A percentile compares a stretch with the other conserved stretches of the same genome.
phyloP scores from a whole-genome alignment of 2,797 vertebrate genomes.

The Cyprinella venusta region DNA sequence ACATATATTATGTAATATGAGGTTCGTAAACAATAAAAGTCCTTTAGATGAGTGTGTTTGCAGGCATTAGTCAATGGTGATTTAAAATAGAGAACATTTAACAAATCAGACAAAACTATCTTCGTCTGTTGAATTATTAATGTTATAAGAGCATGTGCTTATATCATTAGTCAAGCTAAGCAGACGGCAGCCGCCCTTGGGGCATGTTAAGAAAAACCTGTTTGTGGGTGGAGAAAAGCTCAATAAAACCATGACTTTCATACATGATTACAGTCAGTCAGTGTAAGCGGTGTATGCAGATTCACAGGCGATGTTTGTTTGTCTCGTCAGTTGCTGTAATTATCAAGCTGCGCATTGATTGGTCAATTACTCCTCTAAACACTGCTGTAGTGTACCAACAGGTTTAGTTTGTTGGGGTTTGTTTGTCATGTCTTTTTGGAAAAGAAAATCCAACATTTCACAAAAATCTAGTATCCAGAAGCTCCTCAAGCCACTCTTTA shows the following conservation, averaged over 20 bases:
- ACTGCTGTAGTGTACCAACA: not conserved
- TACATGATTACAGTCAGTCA: constrained; percentile 35
- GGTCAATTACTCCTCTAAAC: constrained; percentile 10
- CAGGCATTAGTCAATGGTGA: not conserved
- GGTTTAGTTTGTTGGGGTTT: constrained; percentile 3
- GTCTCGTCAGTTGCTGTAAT: constrained; percentile 5
- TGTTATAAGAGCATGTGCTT: constrained; percentile 11
- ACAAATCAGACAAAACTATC: not conserved
- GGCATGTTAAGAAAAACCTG: constrained; percentile 37
- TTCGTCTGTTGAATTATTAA: constrained; percentile 21
- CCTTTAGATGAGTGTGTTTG: not conserved
- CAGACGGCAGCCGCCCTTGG: constrained; percentile 33
- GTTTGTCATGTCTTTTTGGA: not conserved
- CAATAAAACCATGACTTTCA: constrained; percentile 33
- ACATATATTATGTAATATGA: not conserved
- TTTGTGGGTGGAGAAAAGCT: constrained; percentile 31
- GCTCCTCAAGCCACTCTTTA: too few species aligned
- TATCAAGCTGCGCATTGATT: constrained; percentile 34
- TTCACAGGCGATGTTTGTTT: constrained; percentile 13
- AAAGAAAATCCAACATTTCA: too few species aligned
- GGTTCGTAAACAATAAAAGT: not conserved
- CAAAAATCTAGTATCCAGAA: too few species aligned
- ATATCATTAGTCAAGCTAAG: constrained; percentile 32
- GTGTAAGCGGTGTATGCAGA: constrained; percentile 1
- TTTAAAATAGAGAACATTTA: constrained; percentile 6